phyloP scores from a whole-genome alignment of 2,888 invertebrate species.

The Drosophila quinaria region DNA sequence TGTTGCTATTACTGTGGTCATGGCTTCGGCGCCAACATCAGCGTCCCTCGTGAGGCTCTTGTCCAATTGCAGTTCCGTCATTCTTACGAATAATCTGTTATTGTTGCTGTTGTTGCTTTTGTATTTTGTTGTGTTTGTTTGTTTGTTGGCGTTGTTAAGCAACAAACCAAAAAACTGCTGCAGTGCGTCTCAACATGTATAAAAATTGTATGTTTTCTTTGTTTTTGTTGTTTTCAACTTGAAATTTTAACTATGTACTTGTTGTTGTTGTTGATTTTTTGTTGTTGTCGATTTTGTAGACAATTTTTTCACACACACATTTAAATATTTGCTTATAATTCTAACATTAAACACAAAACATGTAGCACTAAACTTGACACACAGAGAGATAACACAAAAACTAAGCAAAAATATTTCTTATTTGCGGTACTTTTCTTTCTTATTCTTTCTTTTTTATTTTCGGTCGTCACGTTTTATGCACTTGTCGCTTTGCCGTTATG shows the following conservation, averaged over 20 bases:
- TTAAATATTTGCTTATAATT: slow-evolving; percentile 45
- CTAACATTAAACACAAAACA: slow-evolving; percentile 63
- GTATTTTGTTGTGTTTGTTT: slow-evolving; percentile 1
- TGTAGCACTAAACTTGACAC: slow-evolving; percentile 27
- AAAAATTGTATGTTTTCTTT: slow-evolving; percentile 12
- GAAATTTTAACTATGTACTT: slow-evolving; percentile 43
- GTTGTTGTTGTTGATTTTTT: slow-evolving; percentile 27
- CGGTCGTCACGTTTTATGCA: slow-evolving; percentile 64
- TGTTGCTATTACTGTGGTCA: slow-evolving; percentile 16
- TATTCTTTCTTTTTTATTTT: slow-evolving; percentile 33
- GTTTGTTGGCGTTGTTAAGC: slow-evolving; percentile 39
- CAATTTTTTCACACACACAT: slow-evolving; percentile 14
- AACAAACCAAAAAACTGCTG: slow-evolving; percentile 51
- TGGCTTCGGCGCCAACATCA: slow-evolving; percentile 43
- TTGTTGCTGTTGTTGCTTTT: slow-evolving; percentile 13
- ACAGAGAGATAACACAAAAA: slow-evolving; percentile 31
- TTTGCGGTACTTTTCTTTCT: slow-evolving; percentile 25
- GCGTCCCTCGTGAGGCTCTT: slow-evolving; percentile 47
- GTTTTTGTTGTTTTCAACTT: slow-evolving; percentile 29
- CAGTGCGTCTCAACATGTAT: slow-evolving; percentile 46
- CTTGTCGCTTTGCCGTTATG: slow-evolving; percentile 67
- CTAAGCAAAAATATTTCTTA: slow-evolving; percentile 29
- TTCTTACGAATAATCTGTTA: slow-evolving; percentile 29
- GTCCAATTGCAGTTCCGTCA: slow-evolving; percentile 69
- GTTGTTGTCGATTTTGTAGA: slow-evolving; percentile 16